These are phyloP conservation scores for Diacarnus erythraeanus DNA, from an alignment of 37 sponge, comb jelly and placozoan genomes.

Conservation along the genomic window DNA sequence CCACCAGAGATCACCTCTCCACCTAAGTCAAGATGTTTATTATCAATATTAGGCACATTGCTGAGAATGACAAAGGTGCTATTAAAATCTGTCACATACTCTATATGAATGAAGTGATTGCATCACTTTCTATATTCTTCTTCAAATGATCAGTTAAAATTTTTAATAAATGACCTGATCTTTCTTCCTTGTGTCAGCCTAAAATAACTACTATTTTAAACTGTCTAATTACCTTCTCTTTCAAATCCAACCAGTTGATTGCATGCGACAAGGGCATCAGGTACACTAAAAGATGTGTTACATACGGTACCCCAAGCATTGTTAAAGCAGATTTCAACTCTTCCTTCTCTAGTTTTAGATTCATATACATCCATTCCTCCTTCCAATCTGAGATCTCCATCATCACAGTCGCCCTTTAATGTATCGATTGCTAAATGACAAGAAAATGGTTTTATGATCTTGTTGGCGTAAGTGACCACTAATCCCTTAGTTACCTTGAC, in stretches of 20 bases:
- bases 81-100: too few species aligned
- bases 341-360: not conserved
- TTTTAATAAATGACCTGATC: too few species aligned
- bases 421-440: not conserved
- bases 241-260: not conserved
- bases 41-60: too few species aligned
- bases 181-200: too few species aligned
- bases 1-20: not conserved
- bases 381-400: slow-evolving; percentile 4
- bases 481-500: slow-evolving; percentile 37
- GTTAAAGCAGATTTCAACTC: slow-evolving; percentile 21
- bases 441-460: too few species aligned
- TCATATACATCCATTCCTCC: not conserved
- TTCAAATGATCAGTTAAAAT: too few species aligned
- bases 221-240: not conserved
- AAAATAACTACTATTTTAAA: too few species aligned
- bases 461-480: not conserved
- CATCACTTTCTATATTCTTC: too few species aligned
- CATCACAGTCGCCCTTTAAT: not conserved
- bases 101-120: too few species aligned
- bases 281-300: not conserved
- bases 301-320: slow-evolving; percentile 20
- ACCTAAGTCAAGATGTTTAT: not conserved
- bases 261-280: not conserved
- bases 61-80: too few species aligned